Evolutionary conservation across 2,113 vertebrate genomes (phyloP), one percentile per base, ranked within the genome.

Genomic region (Dissostichus mawsoni): DNA sequence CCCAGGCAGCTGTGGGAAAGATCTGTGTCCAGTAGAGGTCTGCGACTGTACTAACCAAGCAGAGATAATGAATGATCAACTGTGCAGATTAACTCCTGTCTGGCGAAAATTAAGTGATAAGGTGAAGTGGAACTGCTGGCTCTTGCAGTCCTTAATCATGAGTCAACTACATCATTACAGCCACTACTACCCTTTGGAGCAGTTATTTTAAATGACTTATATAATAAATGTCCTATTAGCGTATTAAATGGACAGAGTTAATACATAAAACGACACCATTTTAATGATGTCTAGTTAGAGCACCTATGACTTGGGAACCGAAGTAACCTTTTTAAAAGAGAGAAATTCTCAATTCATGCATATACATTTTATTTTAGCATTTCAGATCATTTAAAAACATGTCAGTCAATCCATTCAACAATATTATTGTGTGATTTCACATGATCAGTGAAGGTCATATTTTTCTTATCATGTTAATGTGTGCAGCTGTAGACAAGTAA

Each of bases 1-100:
- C 56, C 58, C 23, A 25, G 52, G 33, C 82, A 58, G 55, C 64
- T 69, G 70, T 25, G 36, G 17, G 53, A 7, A 18, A 64, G 68
- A 53, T 47, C n/a, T 55, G 66, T 56, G 89, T 88, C 94, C 94
- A 91, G 92, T 66, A 93, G 94, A 94, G 94, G 94, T 94, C 91
- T 95, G 89, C 84, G 14, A 64, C 63, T 67, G 87, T 69, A 75
- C 81, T 74, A 81, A 82, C 71, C 81, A 79, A 70, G 74, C 80
- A 62, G 68, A 74, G 76, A 89, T 84, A 88, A 89, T 83, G 79
- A 84, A 75, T 48, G 88, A 77, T 86, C 80, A 85, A 72, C 78
- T 82, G 63, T 80, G 68, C 81, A 88, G 72, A 90, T 89, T 77
- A 88, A 84, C 82, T 78, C 73, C 25, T 76, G 74, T 76, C 68